Base-by-base conservation (phyloP, 1,140 invertebrate species). In the Aethina tumida region DNA sequence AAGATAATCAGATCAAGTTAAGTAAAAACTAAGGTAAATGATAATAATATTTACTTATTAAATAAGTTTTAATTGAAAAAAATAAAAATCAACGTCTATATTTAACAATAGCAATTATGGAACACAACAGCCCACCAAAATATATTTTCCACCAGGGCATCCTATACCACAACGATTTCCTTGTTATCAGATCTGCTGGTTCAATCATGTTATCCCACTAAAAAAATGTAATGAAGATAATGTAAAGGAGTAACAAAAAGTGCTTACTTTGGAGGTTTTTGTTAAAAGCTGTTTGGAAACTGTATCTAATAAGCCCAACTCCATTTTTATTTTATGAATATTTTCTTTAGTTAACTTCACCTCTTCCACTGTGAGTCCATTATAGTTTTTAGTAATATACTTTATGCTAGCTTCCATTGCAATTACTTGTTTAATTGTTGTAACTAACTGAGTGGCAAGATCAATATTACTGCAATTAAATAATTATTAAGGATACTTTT, bases 371-470 rank as follows among this genome's bases (percentile, higher is more conserved):
- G 31, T 17, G 6, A 48, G 12, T 18, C 36, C 9, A 7, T 41
- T n/a, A 6, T 36, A 24, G 34, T 52, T 50, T 22, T 44, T 43
- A 17, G 39, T 18, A 27, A 58, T 34, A 45, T 49, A 58, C 21
- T 43, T 47, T 20, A 60, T 31, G 20, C 49, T 40, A 6, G 50
- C 47, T 26, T 56, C 45, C 58, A 60, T 60, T 7, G 42, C 37
- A 9, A 51, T 45, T 0, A 49, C 21, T 40, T 60, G 58, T 27
- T 56, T 45, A 13, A 55, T 29, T 10, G 47, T 39, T 10, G 47
- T 41, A 8, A 59, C 36, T 14, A 58, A 13, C 19, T 46, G 30
- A 18, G 41, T 39, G 7, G 49, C 52, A 10, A 54, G 31, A 36
- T 60, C 52, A 7, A 52, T 19, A 32, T 58, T 58, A 30, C 53